Evolutionary conservation across 2,797 vertebrate species (phyloP).

Genomic region (Sphenopsis melanotis): DNA sequence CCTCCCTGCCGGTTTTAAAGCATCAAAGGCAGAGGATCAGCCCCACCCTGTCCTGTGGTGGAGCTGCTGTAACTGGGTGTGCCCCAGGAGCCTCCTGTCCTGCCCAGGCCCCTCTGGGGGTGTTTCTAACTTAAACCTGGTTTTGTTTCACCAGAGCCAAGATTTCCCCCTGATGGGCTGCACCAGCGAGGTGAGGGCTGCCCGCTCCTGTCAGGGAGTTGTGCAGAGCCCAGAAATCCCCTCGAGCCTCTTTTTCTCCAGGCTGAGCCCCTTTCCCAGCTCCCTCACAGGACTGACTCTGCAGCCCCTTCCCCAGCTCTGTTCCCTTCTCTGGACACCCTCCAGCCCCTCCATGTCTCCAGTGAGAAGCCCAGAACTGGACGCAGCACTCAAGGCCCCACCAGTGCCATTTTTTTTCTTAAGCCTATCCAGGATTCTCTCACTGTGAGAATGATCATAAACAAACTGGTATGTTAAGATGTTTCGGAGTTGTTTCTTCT

Average conservation of each 20-base stretch:
- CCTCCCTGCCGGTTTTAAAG: background rate
- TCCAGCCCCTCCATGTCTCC: background rate
- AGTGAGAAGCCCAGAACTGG: background rate
- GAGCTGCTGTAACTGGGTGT: rapidly evolving
- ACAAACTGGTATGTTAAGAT: background rate
- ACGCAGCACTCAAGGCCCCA: background rate
- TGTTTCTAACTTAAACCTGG: background rate
- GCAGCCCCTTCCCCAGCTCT: background rate
- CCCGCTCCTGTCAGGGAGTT: background rate
- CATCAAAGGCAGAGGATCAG: background rate
- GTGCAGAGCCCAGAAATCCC: background rate
- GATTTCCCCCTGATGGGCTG: background rate
- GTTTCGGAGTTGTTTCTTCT: background rate
- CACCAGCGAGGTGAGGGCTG: rapidly evolving
- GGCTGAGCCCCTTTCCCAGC: background rate
- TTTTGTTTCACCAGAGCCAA: background rate
- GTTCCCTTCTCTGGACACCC: background rate
- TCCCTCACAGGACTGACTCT: background rate
- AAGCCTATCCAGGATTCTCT: background rate
- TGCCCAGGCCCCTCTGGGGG: rapidly evolving
- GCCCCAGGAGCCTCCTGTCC: background rate
- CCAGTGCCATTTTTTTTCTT: background rate
- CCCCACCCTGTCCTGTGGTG: background rate
- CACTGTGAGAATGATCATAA: background rate
- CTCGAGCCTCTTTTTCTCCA: background rate